A percentile compares a stretch with the other conserved stretches of the same genome.
Evolutionary conservation across 2,888 invertebrate species (phyloP).

Genomic region (Formica aserva): DNA sequence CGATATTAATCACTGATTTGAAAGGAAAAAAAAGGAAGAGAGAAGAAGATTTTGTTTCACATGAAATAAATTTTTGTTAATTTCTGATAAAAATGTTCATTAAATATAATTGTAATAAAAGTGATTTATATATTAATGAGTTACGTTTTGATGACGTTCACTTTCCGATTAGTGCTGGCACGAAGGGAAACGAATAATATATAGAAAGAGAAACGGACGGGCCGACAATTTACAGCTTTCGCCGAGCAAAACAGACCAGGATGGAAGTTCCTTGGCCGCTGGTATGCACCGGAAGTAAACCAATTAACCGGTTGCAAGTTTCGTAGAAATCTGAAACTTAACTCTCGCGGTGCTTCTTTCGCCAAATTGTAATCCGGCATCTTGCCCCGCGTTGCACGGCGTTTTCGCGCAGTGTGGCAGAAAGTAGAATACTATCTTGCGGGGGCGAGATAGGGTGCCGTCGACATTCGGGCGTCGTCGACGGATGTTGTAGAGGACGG

Average conservation of each 20-base stretch:
- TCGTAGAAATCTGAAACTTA: slow-evolving; percentile 78
- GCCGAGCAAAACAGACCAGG: slow-evolving; percentile 69
- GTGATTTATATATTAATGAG: neutral
- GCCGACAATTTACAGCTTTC: slow-evolving; percentile 55
- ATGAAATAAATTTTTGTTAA: neutral
- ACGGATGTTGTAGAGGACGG: slow-evolving; percentile 41
- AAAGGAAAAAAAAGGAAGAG: neutral
- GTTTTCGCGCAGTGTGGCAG: slow-evolving; percentile 51
- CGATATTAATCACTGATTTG: neutral
- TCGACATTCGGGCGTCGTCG: slow-evolving; percentile 75
- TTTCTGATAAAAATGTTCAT: neutral
- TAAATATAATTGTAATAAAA: neutral
- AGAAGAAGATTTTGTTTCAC: neutral
- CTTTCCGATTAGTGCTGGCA: slow-evolving; percentile 6
- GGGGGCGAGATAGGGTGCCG: slow-evolving; percentile 42
- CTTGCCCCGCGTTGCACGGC: slow-evolving; percentile 10
- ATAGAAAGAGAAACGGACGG: slow-evolving; percentile 18
- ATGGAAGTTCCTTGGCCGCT: slow-evolving; percentile 75
- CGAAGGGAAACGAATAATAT: neutral
- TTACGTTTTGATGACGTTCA: slow-evolving; percentile 28
- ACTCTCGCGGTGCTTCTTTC: slow-evolving; percentile 73
- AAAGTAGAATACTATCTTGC: slow-evolving; percentile 66
- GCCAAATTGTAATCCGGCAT: slow-evolving; percentile 74
- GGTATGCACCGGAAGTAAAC: slow-evolving; percentile 78
- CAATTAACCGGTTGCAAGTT: slow-evolving; percentile 78